Conservation (phyloP, 1,140 invertebrate genomes). For the Calliphora vicina region DNA sequence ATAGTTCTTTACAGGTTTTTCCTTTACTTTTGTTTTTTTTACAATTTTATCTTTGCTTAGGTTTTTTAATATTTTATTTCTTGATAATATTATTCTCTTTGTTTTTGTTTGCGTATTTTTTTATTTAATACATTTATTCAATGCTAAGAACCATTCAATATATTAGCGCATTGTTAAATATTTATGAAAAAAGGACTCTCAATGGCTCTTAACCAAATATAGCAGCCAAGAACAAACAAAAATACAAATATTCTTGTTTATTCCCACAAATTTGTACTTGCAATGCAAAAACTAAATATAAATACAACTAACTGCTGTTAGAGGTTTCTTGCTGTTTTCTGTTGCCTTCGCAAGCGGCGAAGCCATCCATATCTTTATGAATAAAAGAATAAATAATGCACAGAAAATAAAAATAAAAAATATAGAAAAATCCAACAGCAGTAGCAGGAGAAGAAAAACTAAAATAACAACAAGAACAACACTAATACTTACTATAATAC, state of each 20-base stretch:
- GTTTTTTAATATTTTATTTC: neutral
- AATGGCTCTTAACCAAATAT: neutral
- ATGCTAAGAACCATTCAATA: neutral
- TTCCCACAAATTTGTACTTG: neutral
- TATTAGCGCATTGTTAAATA: neutral
- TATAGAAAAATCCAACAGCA: too few relatives aligned
- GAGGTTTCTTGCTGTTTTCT: neutral
- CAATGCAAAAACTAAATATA: neutral
- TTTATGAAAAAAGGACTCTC: neutral
- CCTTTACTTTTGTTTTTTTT: too few relatives aligned
- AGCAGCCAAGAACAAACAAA: neutral
- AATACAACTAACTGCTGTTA: neutral
- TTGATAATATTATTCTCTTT: neutral
- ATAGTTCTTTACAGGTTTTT: neutral
- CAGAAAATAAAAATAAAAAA: neutral
- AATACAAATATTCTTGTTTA: neutral
- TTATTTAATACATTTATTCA: neutral
- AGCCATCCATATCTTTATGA: neutral
- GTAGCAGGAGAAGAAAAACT: neutral
- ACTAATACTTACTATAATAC: neutral
- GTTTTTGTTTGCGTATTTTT: neutral
- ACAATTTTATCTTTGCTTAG: too few relatives aligned
- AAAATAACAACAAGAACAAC: neutral
- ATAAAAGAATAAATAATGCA: slow-evolving; percentile 1
- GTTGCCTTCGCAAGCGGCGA: neutral